Evolutionary conservation across 2,888 invertebrate genomes (phyloP), one percentile per base, ranked within the genome.

Genomic region (Lithophane leautieri): DNA sequence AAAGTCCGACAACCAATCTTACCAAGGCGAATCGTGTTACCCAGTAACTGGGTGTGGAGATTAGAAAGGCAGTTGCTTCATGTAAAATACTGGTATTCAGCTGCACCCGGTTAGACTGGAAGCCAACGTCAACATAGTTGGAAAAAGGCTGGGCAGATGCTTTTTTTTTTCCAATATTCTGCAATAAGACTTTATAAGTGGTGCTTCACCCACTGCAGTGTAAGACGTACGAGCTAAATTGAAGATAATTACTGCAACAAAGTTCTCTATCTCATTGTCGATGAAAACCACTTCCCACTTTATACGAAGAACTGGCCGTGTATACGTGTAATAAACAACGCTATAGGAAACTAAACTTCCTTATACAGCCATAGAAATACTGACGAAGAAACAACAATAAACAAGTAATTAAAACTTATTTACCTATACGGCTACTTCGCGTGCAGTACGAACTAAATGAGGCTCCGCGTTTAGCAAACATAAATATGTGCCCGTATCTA

Each of bases 391-490:
- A 90, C 89, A 90, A 89, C 90, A 90, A 90, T 91, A 91, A 91
- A 90, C 90, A 91, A 90, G 92, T 92, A 92, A 93, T 93, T 93
- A 93, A 93, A 93, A 93, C 91, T 93, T 93, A 93, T 92, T 92
- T 91, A 90, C 91, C 88, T 89, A 91, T 90, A 93, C 91, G 90
- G 89, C 88, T 84, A 78, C 92, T 90, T 93, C 91, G 93, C 93
- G 93, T 93, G 93, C 90, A 86, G 88, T 89, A 89, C 90, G 86
- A 89, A 88, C 89, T 90, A 90, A 92, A 91, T 90, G 91, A 89
- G 90, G 90, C 91, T 87, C 85, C 87, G 82, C 87, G 87, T 88
- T 90, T 90, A 87, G 78, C 89, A 83, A 89, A 90, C 91, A 92
- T 91, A 92, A 91, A 92, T 91, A 91, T 88, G 86, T 86, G 84